Evolutionary conservation across 2,888 invertebrate species (phyloP).

Genomic region (Leptogaster cylindrica): DNA sequence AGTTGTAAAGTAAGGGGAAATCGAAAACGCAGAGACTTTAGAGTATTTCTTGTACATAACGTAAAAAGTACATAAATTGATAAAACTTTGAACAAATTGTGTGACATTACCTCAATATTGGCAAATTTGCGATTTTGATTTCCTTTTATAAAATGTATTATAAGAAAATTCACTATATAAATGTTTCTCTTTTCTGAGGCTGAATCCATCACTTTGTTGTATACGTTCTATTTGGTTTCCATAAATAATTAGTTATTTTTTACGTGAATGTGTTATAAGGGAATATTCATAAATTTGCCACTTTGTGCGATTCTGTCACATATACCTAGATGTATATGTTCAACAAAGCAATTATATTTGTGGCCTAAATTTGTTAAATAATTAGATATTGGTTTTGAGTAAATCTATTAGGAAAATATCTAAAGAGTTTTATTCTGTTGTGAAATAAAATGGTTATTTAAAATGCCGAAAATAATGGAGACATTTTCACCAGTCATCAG

Average conservation of each 20-base stretch:
- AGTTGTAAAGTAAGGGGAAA: conserved; percentile 75
- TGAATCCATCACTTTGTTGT: conserved; percentile 5
- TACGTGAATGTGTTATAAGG: background rate
- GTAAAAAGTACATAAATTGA: background rate
- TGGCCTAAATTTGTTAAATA: conserved; percentile 46
- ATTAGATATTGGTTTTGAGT: conserved; percentile 40
- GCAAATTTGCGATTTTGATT: conserved; percentile 28
- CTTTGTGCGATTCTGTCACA: conserved; percentile 33
- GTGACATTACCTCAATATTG: conserved; percentile 41
- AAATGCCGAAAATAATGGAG: too few relatives aligned
- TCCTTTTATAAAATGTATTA: too few relatives aligned
- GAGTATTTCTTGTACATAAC: conserved; percentile 30
- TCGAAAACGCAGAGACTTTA: conserved; percentile 64
- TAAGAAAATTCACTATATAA: background rate
- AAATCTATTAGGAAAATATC: conserved; percentile 33
- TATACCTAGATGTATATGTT: conserved; percentile 42
- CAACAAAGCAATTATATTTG: conserved; percentile 46
- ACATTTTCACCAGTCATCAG: too few relatives aligned
- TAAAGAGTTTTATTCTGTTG: too few relatives aligned
- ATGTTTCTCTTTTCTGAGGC: background rate
- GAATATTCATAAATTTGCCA: background rate
- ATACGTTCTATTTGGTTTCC: conserved; percentile 7
- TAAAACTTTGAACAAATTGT: conserved; percentile 32
- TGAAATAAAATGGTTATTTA: too few relatives aligned
- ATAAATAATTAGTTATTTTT: conserved; percentile 24